These are phyloP conservation scores for Lithophane semibrunnea DNA, from an alignment of 2,888 invertebrate species.

Conservation along the genomic window DNA sequence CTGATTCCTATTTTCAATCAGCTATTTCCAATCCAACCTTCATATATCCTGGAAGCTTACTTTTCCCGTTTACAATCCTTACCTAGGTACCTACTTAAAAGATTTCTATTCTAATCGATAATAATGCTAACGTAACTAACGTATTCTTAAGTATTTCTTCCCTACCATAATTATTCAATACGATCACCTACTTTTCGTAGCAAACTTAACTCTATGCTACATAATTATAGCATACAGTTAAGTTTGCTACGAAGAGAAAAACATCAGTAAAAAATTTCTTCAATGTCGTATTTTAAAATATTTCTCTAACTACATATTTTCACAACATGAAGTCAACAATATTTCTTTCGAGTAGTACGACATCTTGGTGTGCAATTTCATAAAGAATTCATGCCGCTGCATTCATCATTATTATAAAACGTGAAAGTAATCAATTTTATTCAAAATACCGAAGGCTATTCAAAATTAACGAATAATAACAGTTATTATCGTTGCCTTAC, in stretches of 20 bases:
- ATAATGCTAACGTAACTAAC: not conserved
- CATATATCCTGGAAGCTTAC: not conserved
- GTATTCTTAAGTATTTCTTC: not conserved
- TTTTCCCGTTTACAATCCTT: not conserved
- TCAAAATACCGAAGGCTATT: constrained; percentile 53
- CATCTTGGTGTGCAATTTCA: constrained; percentile 12
- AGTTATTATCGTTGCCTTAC: constrained; percentile 69
- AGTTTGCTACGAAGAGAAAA: not conserved
- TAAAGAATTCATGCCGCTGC: constrained; percentile 30
- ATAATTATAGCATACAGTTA: not conserved
- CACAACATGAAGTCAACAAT: not conserved
- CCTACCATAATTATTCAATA: not conserved
- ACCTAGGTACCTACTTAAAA: too few species aligned
- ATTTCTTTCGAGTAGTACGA: not conserved
- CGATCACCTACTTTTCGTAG: not conserved
- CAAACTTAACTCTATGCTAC: too few species aligned
- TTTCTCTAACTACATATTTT: not conserved
- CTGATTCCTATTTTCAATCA: not conserved
- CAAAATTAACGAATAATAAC: constrained; percentile 68
- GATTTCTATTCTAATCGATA: not conserved
- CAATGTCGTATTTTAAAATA: not conserved
- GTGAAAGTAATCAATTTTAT: constrained; percentile 58
- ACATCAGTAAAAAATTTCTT: not conserved
- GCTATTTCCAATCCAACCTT: not conserved
- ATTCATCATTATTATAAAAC: constrained; percentile 55